Evolutionary conservation across 2,888 invertebrate species (phyloP), one percentile per base, ranked within the genome.

Genomic region (Pseudococcus longispinus): DNA sequence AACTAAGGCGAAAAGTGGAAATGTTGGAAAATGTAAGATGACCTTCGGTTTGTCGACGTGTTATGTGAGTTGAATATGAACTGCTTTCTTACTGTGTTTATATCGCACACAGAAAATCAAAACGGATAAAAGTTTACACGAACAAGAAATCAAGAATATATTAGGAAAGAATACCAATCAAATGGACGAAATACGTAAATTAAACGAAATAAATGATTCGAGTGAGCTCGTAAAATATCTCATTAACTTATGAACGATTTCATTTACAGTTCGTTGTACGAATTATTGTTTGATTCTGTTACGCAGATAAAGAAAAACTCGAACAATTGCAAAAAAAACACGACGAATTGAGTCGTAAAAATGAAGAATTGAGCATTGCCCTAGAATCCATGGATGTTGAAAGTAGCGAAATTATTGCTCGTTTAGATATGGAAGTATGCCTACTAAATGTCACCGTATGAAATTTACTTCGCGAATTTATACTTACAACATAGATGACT

Each of bases 391-490:
- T 74, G 74, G 74, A 74, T 32, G 37, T 37, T 37, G 74, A 74
- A 37, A 74, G n/a, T 32, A 37, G 74, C 26, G 32, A 32, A n/a
- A n/a, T 37, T 37, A 74, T 74, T 32, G 74, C 74, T 74, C 29
- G 37, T 74, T 74, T 74, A 37, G 74, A 74, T 37, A 74, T 74
- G 74, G 37, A 74, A 37, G 74, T 74, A 74, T 74, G 37, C 29
- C 65, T 74, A 32, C 74, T 74, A n/a, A 74, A 74, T 32, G 32
- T 74, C 74, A 18, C 26, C 74, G 37, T 74, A 37, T 32, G 8
- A 32, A 74, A 32, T 74, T 74, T 74, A 74, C 32, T 18, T 18
- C 13, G 5, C 18, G 15, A 74, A 26, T 60, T 60, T 20, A 60
- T 60, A 23, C 29, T n/a, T 65, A 60, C 20, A 60, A n/a, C 11